Percentiles rank a stretch among this genome's conserved stretches.
Conservation (phyloP, 1,140 invertebrate genomes). For the Chironomus striatipennis region DNA sequence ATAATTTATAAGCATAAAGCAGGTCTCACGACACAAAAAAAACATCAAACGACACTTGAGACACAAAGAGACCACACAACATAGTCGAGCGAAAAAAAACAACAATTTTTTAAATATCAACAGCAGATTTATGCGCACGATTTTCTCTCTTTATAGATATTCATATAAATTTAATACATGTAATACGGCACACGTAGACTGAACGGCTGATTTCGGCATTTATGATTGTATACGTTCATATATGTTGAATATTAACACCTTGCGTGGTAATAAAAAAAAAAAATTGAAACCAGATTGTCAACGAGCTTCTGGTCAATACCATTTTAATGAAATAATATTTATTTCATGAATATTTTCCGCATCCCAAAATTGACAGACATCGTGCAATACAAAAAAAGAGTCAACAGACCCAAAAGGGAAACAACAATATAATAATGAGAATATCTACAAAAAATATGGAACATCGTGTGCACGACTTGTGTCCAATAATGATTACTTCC, state of each 20-base stretch:
- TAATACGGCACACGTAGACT: background rate
- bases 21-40: background rate
- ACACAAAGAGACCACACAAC: background rate
- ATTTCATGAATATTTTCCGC: background rate
- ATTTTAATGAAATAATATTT: background rate
- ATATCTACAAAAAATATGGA: background rate
- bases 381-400: background rate
- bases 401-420: background rate
- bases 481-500: background rate
- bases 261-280: background rate
- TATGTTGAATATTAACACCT: slow-evolving; percentile 13
- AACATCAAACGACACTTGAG: background rate
- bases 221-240: no score
- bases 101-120: slow-evolving; percentile 6
- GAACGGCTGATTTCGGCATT: background rate
- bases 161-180: background rate
- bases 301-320: background rate
- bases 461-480: background rate
- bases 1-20: slow-evolving; percentile 3
- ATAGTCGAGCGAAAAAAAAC: no score
- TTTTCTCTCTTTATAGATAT: background rate
- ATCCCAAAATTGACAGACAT: background rate
- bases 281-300: slow-evolving; percentile 8
- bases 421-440: background rate
- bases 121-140: slow-evolving; percentile 11